Base-by-base conservation (phyloP, 2,888 invertebrate genomes). In the Rhimphoctona megacephalus region DNA sequence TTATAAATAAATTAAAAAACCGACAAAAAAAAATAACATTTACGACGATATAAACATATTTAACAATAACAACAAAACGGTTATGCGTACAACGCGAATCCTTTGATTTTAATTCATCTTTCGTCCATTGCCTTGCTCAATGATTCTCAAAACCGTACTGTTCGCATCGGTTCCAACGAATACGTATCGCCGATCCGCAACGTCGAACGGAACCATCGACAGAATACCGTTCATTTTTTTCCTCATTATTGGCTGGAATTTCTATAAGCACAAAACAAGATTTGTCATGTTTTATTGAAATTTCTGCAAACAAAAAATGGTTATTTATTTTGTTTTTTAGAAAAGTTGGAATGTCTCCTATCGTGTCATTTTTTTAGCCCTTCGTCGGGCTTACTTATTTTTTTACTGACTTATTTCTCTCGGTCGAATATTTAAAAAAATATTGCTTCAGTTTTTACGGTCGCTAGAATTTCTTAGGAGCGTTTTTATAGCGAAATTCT, bases 101-200 rank as follows among this genome's bases (percentile, higher is more conserved):
- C 8, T 70, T 33, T 49, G 33, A n/a, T 19, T 39, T 54, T 52
- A 25, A 19, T 46, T 3, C 52, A n/a, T 61, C 22, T 25, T 46
- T 17, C 22, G 19, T 43, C 67, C 39, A n/a, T 88, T 83, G 1
- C 91, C 90, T 76, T 92, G 90, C 43, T 90, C 85, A 19, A 93
- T 86, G 72, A 93, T 89, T 81, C 90, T 89, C 25, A 90, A 87
- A 43, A 92, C 73, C 11, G 90, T 90, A 39, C 90, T 93, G 43
- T 92, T 91, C 5, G 54, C 74, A 19, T 84, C 88, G 14, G 89
- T 89, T 46, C 91, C 91, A 25, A 85, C 85, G 70, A 93, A 90
- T 57, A 93, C 82, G 78, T 93, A 93, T 61, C 88, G 90, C 66
- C 83, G 82, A 14, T 81, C 81, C 33, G 70, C 70, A n/a, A 90